Conservation (phyloP, 2,797 vertebrate species). For the Lithobates pipiens region DNA sequence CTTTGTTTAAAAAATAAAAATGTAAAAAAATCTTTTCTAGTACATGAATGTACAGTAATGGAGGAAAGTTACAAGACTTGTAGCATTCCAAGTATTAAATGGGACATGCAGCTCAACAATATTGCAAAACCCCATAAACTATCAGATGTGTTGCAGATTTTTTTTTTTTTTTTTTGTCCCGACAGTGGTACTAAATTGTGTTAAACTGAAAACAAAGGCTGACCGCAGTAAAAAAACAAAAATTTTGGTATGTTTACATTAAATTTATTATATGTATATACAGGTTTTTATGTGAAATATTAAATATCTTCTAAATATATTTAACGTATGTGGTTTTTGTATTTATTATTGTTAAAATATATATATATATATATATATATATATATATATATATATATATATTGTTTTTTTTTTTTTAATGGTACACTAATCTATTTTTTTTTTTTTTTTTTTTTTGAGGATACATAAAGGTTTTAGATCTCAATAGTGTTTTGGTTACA, state of each 20-base stretch:
- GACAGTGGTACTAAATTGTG: conserved; percentile 78
- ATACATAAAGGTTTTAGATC: no score
- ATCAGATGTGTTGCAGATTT: neutral
- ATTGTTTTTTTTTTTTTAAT: no score
- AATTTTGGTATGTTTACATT: conserved; percentile 79
- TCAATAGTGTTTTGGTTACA: no score
- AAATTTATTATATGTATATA: conserved; percentile 79
- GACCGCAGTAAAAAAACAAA: conserved; percentile 64
- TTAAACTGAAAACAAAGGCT: conserved; percentile 70
- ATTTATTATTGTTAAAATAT: no score
- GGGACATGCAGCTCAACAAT: neutral
- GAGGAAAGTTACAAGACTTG: neutral
- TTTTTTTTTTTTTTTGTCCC: conserved; percentile 34
- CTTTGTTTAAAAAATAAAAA: no score
- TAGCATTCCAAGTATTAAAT: neutral
- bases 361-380: no score
- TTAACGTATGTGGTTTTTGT: no score
- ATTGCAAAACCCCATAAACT: neutral
- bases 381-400: no score
- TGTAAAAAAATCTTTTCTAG: no score
- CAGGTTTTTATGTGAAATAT: conserved; percentile 83
- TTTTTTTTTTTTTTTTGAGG: no score
- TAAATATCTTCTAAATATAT: conserved; percentile 70
- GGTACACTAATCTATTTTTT: no score
- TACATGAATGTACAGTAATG: conserved; percentile 55